Conservation (phyloP, 2,113 vertebrate species). For the human (Homo sapiens) region DNA sequence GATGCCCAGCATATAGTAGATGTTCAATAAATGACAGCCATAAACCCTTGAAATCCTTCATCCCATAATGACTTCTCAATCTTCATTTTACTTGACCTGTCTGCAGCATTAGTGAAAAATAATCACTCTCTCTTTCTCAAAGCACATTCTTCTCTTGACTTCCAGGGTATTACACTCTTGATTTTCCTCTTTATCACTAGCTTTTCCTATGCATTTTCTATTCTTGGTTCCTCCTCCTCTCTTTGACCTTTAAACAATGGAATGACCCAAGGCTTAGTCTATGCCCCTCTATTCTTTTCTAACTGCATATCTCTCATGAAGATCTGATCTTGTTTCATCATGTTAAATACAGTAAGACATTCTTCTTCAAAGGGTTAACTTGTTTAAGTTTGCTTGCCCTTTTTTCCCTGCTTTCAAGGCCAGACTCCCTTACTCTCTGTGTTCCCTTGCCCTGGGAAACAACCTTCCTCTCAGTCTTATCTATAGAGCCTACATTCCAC, state of each 20-base stretch:
- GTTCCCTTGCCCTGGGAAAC: no score
- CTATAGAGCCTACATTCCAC: background rate
- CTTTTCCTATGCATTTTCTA: background rate
- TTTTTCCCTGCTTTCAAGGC: no score
- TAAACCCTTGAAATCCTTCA: background rate
- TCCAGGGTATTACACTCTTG: background rate
- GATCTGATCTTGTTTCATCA: background rate
- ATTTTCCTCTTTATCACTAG: background rate
- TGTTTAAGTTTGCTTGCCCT: no score
- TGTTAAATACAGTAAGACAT: no score
- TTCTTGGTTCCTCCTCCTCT: background rate
- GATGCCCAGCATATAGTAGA: background rate
- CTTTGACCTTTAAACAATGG: background rate
- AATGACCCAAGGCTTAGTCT: background rate
- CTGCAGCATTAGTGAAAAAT: background rate
- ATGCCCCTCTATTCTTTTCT: background rate
- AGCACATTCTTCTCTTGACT: background rate
- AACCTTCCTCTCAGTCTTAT: no score
- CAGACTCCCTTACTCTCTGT: no score
- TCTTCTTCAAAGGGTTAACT: no score
- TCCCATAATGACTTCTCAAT: background rate
- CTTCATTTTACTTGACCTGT: background rate
- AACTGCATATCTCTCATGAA: background rate
- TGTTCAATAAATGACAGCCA: background rate
- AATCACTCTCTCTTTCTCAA: background rate